Base-by-base conservation (phyloP, 2,888 invertebrate species). In the Hermaeophaga mercurialis region DNA sequence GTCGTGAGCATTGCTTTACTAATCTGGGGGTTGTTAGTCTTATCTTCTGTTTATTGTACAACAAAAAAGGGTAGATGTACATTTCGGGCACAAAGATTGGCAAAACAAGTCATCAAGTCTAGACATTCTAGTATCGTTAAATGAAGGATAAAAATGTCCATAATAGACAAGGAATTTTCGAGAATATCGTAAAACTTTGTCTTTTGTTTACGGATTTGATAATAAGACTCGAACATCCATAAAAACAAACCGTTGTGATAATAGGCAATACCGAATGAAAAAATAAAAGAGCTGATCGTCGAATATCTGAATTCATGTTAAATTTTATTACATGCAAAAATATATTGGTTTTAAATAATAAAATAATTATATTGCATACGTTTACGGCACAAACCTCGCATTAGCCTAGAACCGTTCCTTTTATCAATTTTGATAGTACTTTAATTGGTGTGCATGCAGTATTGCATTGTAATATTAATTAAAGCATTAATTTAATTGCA, bases 31-130 rank as follows among this genome's bases (percentile, higher is more conserved):
- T 43, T 6, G 19, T 41, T 41, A 41, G n/a, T 33, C 33, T 36
- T 36, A 36, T 36, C 36, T 15, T 15, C 9, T 17, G 36, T 36
- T 36, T 36, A 36, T 36, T 36, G 17, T 15, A 36, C 8, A 36
- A 36, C 9, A 36, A 36, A 9, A 36, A 43, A 43, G 43, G 26
- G 22, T 43, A 43, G 24, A 43, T 43, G 41, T n/a, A 41, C 22
- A 41, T 11, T 38, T 15, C 12, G 26, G 43, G 26, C 26, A 43
- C 5, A 11, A 43, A 43, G 7, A 43, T 43, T 3, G 24, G 26
- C 24, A 43, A 43, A 43, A 43, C 24, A 12, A 43, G 43, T 4
- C 43, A 24, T 24, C 24, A 14, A 24, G 43, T 43, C 43, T 43
- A 43, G 43, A 43, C 43, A 12, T 15, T 12, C 31, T 31, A 3